Conservation (phyloP, 2,888 invertebrate species). For the Flexamia atlantica region DNA sequence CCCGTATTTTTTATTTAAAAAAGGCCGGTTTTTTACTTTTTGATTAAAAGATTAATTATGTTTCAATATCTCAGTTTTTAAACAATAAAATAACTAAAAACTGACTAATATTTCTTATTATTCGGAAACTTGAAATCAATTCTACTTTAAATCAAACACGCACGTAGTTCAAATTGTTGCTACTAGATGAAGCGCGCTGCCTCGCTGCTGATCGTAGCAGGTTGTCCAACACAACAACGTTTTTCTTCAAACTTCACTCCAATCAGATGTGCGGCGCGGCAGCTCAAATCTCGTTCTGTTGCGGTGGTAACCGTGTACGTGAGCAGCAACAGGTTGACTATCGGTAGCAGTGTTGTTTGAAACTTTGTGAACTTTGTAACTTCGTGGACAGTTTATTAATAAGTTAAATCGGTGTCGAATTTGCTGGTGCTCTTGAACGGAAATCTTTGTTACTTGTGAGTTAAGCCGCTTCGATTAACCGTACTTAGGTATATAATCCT, state of each 20-base stretch:
- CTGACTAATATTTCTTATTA: too few relatives aligned
- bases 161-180: conserved; percentile 3
- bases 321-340: background rate
- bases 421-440: background rate
- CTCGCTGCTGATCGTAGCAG: background rate
- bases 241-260: background rate
- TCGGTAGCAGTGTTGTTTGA: conserved; percentile 5
- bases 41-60: too few relatives aligned
- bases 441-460: background rate
- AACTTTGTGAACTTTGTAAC: conserved; percentile 30
- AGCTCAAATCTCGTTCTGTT: background rate
- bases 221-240: background rate
- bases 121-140: background rate
- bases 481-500: too few relatives aligned
- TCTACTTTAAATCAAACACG: background rate
- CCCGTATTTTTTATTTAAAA: too few relatives aligned
- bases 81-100: too few relatives aligned
- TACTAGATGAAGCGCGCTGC: conserved; percentile 1
- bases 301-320: conserved; percentile 1
- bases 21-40: too few relatives aligned
- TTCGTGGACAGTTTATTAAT: background rate
- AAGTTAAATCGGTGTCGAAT: background rate
- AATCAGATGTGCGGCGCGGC: conserved; percentile 7
- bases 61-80: too few relatives aligned
- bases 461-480: background rate